Evolutionary conservation across 1,140 invertebrate genomes (phyloP), one percentile per base, ranked within the genome.

Genomic region (Metopolophium dirhodum): DNA sequence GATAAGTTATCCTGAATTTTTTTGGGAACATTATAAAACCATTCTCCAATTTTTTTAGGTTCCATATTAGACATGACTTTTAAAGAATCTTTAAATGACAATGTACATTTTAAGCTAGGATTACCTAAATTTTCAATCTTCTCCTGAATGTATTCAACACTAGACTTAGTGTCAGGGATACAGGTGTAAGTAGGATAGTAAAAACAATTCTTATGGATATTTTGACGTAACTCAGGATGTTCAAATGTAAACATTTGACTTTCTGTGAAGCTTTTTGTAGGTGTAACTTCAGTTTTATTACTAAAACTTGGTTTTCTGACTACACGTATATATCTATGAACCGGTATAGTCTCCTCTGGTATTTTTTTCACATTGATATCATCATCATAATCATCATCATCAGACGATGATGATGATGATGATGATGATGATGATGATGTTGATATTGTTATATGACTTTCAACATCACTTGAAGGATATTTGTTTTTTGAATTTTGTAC

Each of bases 1-100:
- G 82, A 93, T 45, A 86, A 85, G 7, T 86, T 51, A 86, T 93
- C 91, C 61, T 93, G 82, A n/a, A 93, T 86, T 93, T 85, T 86
- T 45, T 54, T 51, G 18, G 91, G 91, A 54, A 85, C 45, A 54
- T 93, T 86, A 85, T 93, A 93, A n/a, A 93, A 86, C 91, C 91
- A 93, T 41, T 86, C 35, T 86, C 91, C 91, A 37, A 93, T 51
- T 54, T 37, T 6, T 30, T 41, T 20, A 57, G 49, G 82, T 54
- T 57, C 37, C 49, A 93, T 86, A 30, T 57, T 93, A 37, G 91
- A 85, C 4, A 93, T 35, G 7, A 45, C 18, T 93, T 93, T 37
- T 57, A 86, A 37, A 85, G 49, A 93, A 0, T 86, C 22, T 22
- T 93, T 57, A 45, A 86, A 86, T 9, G 91, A 47, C 9, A 83